Conservation (phyloP, 2,113 vertebrate species). For the Colius striatus region DNA sequence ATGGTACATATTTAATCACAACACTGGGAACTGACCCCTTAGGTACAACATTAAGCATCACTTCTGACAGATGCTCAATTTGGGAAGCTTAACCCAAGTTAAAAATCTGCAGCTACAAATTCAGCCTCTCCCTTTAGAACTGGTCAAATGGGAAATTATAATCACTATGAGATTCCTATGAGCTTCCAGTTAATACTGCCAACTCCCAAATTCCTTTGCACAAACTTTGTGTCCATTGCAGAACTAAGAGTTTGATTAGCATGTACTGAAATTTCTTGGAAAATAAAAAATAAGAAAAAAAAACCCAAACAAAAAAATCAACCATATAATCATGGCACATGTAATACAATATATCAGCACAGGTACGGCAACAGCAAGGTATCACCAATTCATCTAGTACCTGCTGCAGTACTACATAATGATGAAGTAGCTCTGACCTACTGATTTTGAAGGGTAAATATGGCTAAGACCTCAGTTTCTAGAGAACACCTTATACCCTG, state of each 20-base stretch:
- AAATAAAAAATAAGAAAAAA: neutral
- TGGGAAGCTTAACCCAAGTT: neutral
- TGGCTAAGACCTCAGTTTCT: neutral
- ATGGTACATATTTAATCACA: neutral
- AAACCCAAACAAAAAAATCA: neutral
- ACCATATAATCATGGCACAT: fast-evolving
- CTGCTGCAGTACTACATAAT: neutral
- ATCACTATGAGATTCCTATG: neutral
- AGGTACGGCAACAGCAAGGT: neutral
- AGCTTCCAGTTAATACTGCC: neutral
- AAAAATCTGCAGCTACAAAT: neutral
- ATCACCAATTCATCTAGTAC: neutral
- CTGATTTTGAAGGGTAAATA: neutral
- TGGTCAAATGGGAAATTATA: neutral
- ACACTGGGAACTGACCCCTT: neutral
- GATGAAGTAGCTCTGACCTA: neutral
- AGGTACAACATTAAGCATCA: neutral
- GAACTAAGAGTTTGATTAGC: neutral
- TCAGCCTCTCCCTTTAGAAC: neutral
- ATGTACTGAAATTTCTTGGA: neutral
- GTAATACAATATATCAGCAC: neutral
- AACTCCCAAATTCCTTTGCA: neutral
- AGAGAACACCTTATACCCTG: neutral
- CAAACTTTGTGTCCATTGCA: neutral
- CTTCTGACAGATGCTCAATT: neutral